These are phyloP conservation scores for Oncorhynchus masou DNA, from an alignment of 2,113 vertebrate species.

Conservation along the genomic window DNA sequence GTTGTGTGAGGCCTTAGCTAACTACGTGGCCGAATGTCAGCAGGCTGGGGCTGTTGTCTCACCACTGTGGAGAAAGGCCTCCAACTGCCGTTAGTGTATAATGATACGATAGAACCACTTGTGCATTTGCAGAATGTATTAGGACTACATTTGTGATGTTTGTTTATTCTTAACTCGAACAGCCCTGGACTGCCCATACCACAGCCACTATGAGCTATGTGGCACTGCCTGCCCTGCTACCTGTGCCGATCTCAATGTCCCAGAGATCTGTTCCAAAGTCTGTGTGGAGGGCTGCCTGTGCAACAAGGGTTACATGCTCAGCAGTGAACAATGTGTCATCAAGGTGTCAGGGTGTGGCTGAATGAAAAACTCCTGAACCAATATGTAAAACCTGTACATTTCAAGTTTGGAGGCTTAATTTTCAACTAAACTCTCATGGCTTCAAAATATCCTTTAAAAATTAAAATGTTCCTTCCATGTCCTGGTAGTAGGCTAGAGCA, in stretches of 20 bases:
- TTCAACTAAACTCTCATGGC: no score
- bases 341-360: constrained; percentile 40
- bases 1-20: constrained; percentile 69
- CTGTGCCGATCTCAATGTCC: constrained; percentile 9
- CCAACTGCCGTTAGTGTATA: constrained; percentile 69
- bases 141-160: no score
- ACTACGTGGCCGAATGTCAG: constrained; percentile 57
- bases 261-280: not conserved
- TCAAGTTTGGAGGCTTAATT: no score
- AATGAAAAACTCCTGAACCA: no score
- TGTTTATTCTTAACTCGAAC: not conserved
- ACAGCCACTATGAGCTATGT: constrained; percentile 44
- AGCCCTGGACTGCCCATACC: constrained; percentile 31
- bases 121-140: no score
- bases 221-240: constrained; percentile 27
- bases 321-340: constrained; percentile 1
- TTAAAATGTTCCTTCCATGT: no score
- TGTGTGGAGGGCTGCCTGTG: constrained; percentile 48
- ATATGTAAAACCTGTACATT: no score
- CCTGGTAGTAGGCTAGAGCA: no score
- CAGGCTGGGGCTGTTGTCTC: constrained; percentile 44
- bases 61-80: constrained; percentile 64
- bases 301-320: constrained; percentile 40
- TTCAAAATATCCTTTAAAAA: no score
- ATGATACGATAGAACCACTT: no score